Evolutionary conservation across 2,797 vertebrate species (phyloP), one percentile per base, ranked within the genome.

Genomic region (Sebastes matsubarae): DNA sequence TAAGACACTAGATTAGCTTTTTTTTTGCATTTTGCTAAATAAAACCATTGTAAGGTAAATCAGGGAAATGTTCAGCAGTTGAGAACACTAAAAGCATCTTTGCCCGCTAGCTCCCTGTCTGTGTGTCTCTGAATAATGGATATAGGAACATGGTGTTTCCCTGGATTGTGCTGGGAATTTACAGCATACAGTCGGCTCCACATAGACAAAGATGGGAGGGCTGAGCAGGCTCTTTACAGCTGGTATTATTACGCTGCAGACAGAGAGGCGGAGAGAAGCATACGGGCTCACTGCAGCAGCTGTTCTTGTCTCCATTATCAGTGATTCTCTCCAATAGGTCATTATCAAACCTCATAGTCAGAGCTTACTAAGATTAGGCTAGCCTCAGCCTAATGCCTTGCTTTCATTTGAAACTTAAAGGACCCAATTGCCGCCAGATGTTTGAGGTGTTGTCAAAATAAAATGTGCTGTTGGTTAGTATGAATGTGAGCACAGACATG

Each of bases 71-170:
- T 79, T 85, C 14, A 77, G 72, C 72, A 68, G 67, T 42, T 24
- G 68, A 59, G 76, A 91, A 83, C 82, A 80, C 84, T 80, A 69
- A 90, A 90, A 88, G 86, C 87, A 80, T 89, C 75, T 82, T 82
- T 64, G 55, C 75, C 61, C 3, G 3, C 68, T 34, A 8, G 65
- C 52, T 86, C 57, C 34, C 10, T 52, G 16, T 68, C 20, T 46
- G 20, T 68, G 61, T 61, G 25, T 72, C 66, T 88, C 73, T 94
- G 60, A 93, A 94, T 92, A 93, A 94, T 94, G 68, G 63, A 93
- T 91, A 59, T 12, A 65, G 79, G 81, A 87, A 89, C 88, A 81
- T 22, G 46, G 38, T 60, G 78, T 85, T 89, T 92, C 75, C 80
- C 75, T 72, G 70, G 61, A 60, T 75, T 59, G 32, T 71, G 75